A percentile compares a stretch with the other conserved stretches of the same genome.
Evolutionary conservation across 2,113 vertebrate species (phyloP).

Genomic region (Apodemus sylvaticus): DNA sequence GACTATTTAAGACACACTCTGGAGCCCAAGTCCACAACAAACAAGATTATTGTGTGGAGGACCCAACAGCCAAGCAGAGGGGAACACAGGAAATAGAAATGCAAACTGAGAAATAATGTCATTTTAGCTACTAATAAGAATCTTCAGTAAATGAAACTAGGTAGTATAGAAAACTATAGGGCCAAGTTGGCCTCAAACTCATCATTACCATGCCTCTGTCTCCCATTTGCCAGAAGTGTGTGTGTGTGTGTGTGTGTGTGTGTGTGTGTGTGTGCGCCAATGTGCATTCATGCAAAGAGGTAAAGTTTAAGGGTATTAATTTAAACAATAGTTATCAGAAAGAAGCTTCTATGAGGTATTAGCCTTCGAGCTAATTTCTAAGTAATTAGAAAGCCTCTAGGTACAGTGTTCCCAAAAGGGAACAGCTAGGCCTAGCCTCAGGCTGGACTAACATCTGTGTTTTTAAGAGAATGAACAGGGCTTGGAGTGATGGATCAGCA

Average conservation of each 20-base stretch:
- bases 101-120: not conserved
- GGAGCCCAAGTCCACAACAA: not conserved
- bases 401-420: not conserved
- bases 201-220: no score
- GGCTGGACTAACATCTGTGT: not conserved
- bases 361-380: constrained; percentile 17
- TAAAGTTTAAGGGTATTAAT: not conserved
- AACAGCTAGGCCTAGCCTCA: not conserved
- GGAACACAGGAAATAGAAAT: not conserved
- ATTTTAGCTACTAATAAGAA: not conserved
- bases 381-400: not conserved
- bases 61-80: not conserved
- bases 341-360: not conserved
- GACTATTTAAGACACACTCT: not conserved
- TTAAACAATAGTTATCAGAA: not conserved
- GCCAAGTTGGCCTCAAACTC: not conserved
- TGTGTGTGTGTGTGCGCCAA: not conserved
- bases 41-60: not conserved
- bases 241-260: not conserved
- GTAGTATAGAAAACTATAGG: not conserved
- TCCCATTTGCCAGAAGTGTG: no score
- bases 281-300: not conserved
- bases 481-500: not conserved
- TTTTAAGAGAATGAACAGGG: not conserved
- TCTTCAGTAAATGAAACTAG: not conserved